Conservation (phyloP, 1,140 invertebrate genomes). For the Pseudomyrmex concolor region DNA sequence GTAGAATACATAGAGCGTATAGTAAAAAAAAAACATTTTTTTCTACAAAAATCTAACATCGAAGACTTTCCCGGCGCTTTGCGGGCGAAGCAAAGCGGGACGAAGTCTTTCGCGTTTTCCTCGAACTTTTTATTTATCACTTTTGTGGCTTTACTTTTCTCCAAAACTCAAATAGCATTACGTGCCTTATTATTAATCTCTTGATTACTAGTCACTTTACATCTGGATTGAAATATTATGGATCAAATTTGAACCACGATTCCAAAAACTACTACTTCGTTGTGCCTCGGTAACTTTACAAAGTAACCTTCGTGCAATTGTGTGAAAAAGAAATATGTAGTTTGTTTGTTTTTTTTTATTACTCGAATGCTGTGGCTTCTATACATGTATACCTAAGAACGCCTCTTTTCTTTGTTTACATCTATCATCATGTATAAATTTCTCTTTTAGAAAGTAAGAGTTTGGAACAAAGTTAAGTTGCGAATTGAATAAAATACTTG, state of each 20-base stretch:
- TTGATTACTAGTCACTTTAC: background rate
- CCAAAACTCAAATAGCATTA: too few relatives aligned
- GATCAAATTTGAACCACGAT: constrained; percentile 9
- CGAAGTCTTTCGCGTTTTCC: constrained; percentile 57
- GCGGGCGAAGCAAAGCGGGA: constrained; percentile 43
- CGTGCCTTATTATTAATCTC: too few relatives aligned
- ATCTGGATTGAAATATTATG: constrained; percentile 26
- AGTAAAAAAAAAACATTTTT: constrained; percentile 20
- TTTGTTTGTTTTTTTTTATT: constrained; percentile 41
- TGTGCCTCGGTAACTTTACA: constrained; percentile 15
- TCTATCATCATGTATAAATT: constrained; percentile 24
- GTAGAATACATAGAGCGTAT: constrained; percentile 26
- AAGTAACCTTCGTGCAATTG: background rate
- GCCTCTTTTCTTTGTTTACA: constrained; percentile 42
- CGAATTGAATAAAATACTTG: constrained; percentile 45
- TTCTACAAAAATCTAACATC: background rate
- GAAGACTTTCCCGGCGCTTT: constrained; percentile 64
- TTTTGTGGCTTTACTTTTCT: background rate
- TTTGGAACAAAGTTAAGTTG: constrained; percentile 55
- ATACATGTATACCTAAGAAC: constrained; percentile 30
- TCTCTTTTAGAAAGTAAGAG: constrained; percentile 50
- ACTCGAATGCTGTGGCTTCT: constrained; percentile 64
- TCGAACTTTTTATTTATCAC: constrained; percentile 28
- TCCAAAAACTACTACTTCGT: constrained; percentile 12
- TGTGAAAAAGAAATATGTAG: background rate